Conservation (phyloP, 2,888 invertebrate species). For the Flexamia atlantica region DNA sequence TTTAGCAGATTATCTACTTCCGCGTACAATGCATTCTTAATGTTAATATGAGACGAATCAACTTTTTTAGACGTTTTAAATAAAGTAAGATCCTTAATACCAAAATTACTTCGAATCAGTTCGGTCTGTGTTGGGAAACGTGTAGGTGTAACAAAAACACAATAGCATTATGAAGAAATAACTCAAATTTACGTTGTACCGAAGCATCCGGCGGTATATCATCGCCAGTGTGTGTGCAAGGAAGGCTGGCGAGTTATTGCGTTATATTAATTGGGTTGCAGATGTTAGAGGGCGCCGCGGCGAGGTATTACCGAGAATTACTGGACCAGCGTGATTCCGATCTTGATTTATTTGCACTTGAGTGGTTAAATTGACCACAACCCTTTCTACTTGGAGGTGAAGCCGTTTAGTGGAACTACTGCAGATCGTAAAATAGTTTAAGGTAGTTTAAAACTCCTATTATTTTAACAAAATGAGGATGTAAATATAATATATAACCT, state of each 20-base stretch:
- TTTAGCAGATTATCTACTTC: too few species aligned
- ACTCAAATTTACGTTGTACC: not conserved
- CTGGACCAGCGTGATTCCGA: slow-evolving; percentile 6
- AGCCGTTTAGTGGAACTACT: slow-evolving; percentile 10
- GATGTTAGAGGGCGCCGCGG: not conserved
- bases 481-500: too few species aligned
- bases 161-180: not conserved
- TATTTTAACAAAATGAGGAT: too few species aligned
- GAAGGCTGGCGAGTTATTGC: not conserved
- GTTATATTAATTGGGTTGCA: slow-evolving; percentile 34
- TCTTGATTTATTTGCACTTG: slow-evolving; percentile 24
- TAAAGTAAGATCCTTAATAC: too few species aligned
- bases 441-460: too few species aligned
- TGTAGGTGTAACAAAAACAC: too few species aligned
- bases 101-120: too few species aligned
- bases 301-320: not conserved
- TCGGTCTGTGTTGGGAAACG: too few species aligned
- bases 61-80: too few species aligned
- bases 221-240: not conserved
- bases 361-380: slow-evolving; percentile 38
- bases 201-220: not conserved
- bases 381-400: not conserved
- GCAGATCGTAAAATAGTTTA: too few species aligned
- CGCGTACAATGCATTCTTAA: too few species aligned
- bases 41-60: too few species aligned